These are phyloP conservation scores for Porphyrio hochstetteri DNA, from an alignment of 2,113 vertebrate species.

Conservation along the genomic window DNA sequence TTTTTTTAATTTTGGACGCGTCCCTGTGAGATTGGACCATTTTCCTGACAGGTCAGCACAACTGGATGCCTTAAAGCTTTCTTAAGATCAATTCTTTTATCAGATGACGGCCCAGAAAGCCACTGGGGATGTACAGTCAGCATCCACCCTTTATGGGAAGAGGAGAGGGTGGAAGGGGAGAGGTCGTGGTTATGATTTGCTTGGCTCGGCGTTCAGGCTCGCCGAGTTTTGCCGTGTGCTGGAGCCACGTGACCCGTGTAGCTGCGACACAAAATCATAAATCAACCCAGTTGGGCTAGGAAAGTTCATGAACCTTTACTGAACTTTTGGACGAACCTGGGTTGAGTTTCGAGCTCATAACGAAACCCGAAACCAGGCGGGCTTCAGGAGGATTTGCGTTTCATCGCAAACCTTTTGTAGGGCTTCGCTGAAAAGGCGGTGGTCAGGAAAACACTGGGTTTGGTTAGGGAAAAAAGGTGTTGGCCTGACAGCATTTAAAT, in stretches of 20 bases:
- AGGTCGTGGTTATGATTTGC: conserved; percentile 6
- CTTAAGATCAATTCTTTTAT: not conserved
- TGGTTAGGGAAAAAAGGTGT: not conserved
- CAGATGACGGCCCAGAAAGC: not conserved
- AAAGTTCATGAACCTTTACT: conserved; percentile 62
- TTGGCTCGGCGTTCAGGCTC: not conserved
- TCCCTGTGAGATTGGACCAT: not conserved
- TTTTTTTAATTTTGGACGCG: not conserved
- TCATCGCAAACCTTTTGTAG: not conserved
- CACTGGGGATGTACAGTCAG: not conserved
- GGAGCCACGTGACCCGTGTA: conserved; percentile 8
- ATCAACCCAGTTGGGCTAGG: conserved; percentile 50
- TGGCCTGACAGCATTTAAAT: not conserved
- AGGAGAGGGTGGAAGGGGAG: conserved; percentile 24
- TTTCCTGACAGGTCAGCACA: conserved; percentile 46
- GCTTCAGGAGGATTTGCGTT: conserved; percentile 46
- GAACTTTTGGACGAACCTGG: conserved; percentile 53
- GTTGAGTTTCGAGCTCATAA: conserved; percentile 49
- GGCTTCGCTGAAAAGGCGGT: not conserved
- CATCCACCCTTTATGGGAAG: conserved; percentile 24
- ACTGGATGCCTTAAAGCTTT: not conserved
- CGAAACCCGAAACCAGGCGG: not conserved
- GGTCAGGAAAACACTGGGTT: not conserved
- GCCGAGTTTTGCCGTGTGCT: not conserved
- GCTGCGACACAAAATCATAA: conserved; percentile 51